A percentile compares a stretch with the other conserved stretches of the same genome.
Conservation (phyloP, 2,113 vertebrate species). For the Onychostruthus taczanowskii region DNA sequence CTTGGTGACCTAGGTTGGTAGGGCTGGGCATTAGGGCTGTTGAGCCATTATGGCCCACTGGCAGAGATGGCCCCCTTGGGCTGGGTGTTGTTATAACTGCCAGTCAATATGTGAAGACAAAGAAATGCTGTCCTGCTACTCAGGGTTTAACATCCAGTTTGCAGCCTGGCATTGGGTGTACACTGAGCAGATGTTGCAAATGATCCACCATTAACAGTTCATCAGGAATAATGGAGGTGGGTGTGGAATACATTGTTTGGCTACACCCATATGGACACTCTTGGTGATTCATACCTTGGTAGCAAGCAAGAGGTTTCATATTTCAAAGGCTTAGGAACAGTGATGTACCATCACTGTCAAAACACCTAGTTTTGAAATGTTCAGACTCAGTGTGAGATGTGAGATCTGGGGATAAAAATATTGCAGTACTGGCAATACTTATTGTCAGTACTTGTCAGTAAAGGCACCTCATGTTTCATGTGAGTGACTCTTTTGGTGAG, state of each 20-base stretch:
- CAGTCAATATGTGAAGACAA: no score
- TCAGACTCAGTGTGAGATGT: background rate
- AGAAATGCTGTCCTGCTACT: no score
- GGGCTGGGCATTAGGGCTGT: background rate
- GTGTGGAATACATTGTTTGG: background rate
- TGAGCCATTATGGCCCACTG: background rate
- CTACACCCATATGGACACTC: background rate
- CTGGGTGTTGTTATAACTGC: background rate
- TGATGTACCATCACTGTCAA: background rate
- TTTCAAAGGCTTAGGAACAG: background rate
- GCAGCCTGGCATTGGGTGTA: background rate
- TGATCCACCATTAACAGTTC: background rate
- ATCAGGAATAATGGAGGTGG: background rate
- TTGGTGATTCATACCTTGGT: background rate
- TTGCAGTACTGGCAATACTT: no score
- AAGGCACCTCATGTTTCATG: background rate
- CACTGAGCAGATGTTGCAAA: background rate
- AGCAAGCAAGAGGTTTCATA: background rate
- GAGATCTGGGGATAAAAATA: background rate
- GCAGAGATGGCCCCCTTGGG: background rate
- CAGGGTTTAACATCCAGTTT: background rate
- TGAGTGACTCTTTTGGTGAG: background rate
- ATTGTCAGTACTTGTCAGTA: background rate
- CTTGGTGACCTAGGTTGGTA: background rate
- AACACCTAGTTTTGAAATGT: background rate